phyloP scores from a whole-genome alignment of 2,113 vertebrate genomes.

The Cololabis saira region DNA sequence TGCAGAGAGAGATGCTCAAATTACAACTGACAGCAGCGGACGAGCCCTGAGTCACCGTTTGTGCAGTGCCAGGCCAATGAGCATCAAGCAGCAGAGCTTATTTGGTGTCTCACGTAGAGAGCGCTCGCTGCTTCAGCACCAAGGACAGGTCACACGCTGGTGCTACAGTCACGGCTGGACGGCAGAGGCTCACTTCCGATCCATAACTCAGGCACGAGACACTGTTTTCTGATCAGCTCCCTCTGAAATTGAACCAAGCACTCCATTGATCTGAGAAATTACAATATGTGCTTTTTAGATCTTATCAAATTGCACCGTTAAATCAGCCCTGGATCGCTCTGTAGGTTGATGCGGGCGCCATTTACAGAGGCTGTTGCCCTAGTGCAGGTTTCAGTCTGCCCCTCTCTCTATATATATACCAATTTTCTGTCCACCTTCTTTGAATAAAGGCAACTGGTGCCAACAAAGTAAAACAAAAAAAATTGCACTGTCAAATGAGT shows the following conservation, averaged over 20 bases:
- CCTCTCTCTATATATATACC: no score
- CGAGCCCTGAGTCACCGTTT: conserved; percentile 47
- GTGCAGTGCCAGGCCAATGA: conserved; percentile 21
- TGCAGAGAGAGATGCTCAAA: conserved; percentile 39
- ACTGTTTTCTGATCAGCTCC: neutral
- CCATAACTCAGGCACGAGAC: neutral
- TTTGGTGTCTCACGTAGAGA: conserved; percentile 26
- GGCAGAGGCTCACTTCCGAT: neutral
- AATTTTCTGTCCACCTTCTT: no score
- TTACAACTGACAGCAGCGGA: conserved; percentile 51
- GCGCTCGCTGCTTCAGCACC: conserved; percentile 43
- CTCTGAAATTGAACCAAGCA: conserved; percentile 14
- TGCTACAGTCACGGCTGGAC: conserved; percentile 3
- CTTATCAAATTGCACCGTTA: neutral
- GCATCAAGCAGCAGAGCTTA: conserved; percentile 32
- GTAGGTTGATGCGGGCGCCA: no score
- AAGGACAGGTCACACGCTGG: conserved; percentile 49
- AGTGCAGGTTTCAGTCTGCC: no score
- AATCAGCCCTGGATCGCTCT: no score
- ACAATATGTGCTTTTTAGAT: conserved; percentile 24
- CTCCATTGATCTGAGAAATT: conserved; percentile 31
- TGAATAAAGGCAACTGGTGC: no score
- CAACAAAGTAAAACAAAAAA: no score
- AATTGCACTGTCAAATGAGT: neutral
- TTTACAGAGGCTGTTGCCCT: no score